A percentile compares a stretch with the other conserved stretches of the same genome.
Conservation (phyloP, 1,140 invertebrate genomes). For the Drosophila setifemur region DNA sequence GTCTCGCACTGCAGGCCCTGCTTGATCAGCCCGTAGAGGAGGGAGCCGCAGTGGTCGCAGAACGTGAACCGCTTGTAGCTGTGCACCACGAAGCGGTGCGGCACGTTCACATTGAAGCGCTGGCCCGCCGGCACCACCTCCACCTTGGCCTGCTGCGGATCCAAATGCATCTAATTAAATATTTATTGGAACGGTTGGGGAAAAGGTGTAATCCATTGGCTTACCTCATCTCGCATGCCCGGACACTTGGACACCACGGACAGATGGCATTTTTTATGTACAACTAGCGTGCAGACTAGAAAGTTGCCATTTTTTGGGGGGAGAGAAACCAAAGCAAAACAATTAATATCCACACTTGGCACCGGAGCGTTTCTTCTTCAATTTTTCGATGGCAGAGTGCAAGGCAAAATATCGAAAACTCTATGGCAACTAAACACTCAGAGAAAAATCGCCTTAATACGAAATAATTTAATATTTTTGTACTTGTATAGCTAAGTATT, state of each 20-base stretch:
- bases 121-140: constrained; percentile 85
- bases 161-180: neutral
- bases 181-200: neutral
- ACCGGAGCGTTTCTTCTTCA: neutral
- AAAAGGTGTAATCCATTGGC: neutral
- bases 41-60: constrained; percentile 98
- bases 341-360: constrained; percentile 28
- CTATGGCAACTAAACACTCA: constrained; percentile 6
- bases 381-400: constrained; percentile 16
- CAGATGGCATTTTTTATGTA: constrained; percentile 98
- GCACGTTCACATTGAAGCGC: constrained; percentile 98
- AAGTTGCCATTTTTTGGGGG: constrained; percentile 64
- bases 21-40: constrained; percentile 96
- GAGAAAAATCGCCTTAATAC: neutral
- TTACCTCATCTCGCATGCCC: constrained; percentile 95
- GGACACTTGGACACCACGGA: constrained; percentile 97
- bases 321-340: constrained; percentile 40
- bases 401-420: constrained; percentile 13
- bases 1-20: constrained; percentile 99
- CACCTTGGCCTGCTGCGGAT: constrained; percentile 72
- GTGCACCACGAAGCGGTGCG: constrained; percentile 96
- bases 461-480: neutral
- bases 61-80: constrained; percentile 99
- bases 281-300: constrained; percentile 98
- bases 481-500: neutral